Evolutionary conservation across 2,113 vertebrate genomes (phyloP).

Genomic region (Eidolon helvum): DNA sequence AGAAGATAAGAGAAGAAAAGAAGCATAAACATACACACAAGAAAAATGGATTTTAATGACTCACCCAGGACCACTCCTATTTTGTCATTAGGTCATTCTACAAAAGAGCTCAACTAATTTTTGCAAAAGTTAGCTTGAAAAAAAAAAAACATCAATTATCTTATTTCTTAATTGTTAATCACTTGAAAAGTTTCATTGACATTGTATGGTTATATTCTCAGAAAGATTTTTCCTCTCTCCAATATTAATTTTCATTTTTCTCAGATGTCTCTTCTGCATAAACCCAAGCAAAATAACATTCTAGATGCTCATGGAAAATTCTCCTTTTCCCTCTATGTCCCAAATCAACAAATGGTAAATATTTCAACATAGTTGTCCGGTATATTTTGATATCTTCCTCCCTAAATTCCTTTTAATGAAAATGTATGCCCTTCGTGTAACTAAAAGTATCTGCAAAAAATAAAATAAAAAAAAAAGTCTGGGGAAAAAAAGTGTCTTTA

Average conservation of each 20-base stretch:
- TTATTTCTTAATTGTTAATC: conserved; percentile 39
- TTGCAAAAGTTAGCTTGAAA: conserved; percentile 8
- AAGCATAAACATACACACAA: not conserved
- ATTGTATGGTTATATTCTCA: conserved; percentile 20
- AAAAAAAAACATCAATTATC: not conserved
- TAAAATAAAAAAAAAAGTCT: conserved; percentile 53
- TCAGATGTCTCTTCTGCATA: conserved; percentile 61
- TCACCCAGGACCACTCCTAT: not conserved
- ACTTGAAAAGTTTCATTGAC: conserved; percentile 49
- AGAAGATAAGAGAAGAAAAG: not conserved
- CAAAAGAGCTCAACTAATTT: conserved; percentile 4
- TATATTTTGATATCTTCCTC: conserved; percentile 65
- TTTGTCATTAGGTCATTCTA: not conserved
- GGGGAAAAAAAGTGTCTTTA: conserved; percentile 46
- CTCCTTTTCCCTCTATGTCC: conserved; percentile 65
- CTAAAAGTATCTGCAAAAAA: conserved; percentile 57
- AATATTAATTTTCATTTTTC: conserved; percentile 70
- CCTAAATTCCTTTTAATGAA: conserved; percentile 68
- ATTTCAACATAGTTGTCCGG: conserved; percentile 75
- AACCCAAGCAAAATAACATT: conserved; percentile 63
- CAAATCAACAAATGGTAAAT: conserved; percentile 79
- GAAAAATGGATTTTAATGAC: not conserved
- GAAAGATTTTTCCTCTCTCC: conserved; percentile 32
- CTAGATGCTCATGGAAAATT: conserved; percentile 68
- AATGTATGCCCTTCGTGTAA: conserved; percentile 63